Conservation (phyloP, 2,888 invertebrate genomes). For the Mimachlamys varia region DNA sequence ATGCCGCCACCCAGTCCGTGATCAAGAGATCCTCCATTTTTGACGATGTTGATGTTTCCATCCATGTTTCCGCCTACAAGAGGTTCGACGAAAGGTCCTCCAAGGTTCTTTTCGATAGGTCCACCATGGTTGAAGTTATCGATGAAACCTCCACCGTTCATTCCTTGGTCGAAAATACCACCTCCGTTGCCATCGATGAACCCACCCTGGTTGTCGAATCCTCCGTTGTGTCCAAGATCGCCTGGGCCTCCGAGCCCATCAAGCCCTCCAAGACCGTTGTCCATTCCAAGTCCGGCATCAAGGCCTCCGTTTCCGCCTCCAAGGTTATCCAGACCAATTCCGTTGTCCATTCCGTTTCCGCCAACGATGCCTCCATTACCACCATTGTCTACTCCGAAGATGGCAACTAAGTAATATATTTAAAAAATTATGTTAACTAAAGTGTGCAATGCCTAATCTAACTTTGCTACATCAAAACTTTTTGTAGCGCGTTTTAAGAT, state of each 20-base stretch:
- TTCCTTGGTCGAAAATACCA: neutral
- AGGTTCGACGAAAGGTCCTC: neutral
- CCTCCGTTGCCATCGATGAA: neutral
- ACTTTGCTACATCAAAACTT: no score
- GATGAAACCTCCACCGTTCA: neutral
- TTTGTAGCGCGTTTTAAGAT: no score
- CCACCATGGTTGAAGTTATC: neutral
- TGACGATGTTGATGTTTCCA: neutral
- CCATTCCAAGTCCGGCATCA: neutral
- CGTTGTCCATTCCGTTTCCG: neutral
- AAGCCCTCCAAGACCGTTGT: neutral
- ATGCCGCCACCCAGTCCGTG: neutral
- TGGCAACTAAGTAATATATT: neutral
- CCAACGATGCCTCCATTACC: neutral
- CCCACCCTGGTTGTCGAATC: neutral
- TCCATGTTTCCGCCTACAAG: neutral
- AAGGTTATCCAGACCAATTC: neutral
- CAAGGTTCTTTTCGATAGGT: neutral
- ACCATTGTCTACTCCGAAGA: neutral
- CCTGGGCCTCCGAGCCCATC: neutral
- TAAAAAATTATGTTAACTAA: no score
- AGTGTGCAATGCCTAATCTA: no score
- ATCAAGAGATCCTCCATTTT: neutral
- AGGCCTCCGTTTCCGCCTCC: neutral
- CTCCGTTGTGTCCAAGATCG: neutral